Evolutionary conservation across 2,888 invertebrate species (phyloP), one percentile per base, ranked within the genome.

Genomic region (Nipponacmea schrenckii): DNA sequence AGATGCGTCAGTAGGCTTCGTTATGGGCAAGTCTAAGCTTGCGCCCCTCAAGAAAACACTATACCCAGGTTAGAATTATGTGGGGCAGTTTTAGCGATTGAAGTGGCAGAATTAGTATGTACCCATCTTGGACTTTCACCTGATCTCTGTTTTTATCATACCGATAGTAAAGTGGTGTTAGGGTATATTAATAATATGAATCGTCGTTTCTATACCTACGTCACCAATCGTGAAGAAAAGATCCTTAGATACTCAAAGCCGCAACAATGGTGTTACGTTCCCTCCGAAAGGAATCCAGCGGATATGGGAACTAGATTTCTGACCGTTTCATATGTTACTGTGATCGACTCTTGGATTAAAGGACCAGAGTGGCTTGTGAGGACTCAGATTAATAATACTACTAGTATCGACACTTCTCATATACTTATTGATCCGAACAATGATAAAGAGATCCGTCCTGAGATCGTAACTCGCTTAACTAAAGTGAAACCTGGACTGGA

Each of bases 31-130:
- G 65, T 45, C 76, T 12, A 74, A 72, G 50, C 63, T 78, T 12
- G 77, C 79, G 26, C 79, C 77, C 12, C 10, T 5, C 64, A 66
- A 15, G 74, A 71, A 3, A 68, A 69, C 26, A 76, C 77, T 14
- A 72, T 78, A 20, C 77, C 78, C 17, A 44, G 75, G 15, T 65
- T 77, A 2, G 79, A 78, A 63, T 62, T 79, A 0, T 74, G 73
- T 68, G 77, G 73, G 17, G 79, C 79, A 15, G 71, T 76, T 17
- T 46, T 76, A 7, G 62, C 77, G 0, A 63, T 56, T 14, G 68
- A 77, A 62, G 14, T 77, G 14, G 65, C 65, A 17, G 64, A 68
- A 15, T 20, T 48, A 14, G 50, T 74, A 48, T 20, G n/a, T n/a
- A 64, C 62, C n/a, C 69, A 77, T 14, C 62, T 77, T 0, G 44